phyloP scores from a whole-genome alignment of 2,113 vertebrate genomes.

The Tretioscincus oriximinensis region DNA sequence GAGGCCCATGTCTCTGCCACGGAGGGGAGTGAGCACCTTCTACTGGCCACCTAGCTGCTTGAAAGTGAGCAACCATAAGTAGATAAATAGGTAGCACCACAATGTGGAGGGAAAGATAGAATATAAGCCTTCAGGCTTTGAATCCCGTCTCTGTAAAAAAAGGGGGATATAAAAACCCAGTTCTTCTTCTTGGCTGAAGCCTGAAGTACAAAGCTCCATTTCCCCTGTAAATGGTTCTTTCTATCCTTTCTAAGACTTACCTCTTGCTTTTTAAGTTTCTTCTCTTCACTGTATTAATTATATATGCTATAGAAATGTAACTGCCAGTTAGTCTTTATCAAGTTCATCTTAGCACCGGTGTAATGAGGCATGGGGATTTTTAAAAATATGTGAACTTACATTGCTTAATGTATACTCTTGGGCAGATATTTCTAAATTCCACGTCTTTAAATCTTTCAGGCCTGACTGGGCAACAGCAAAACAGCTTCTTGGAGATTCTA shows the following conservation, averaged over 20 bases:
- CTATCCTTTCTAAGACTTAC: not conserved
- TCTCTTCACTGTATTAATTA: not conserved
- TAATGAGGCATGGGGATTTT: not conserved
- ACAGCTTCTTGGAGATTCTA: constrained; percentile 79
- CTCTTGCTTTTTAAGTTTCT: not conserved
- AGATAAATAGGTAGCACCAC: no score
- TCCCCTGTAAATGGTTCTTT: not conserved
- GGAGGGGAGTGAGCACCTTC: no score
- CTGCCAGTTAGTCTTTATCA: not conserved
- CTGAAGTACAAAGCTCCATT: not conserved
- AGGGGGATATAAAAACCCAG: no score
- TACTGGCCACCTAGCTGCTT: no score
- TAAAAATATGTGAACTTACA: not conserved
- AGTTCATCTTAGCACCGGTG: not conserved
- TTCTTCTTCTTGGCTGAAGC: not conserved
- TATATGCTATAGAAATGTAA: not conserved
- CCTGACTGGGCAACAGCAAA: constrained; percentile 83
- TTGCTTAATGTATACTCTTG: not conserved
- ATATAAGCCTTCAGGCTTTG: no score
- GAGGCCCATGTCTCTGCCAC: no score
- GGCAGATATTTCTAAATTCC: not conserved
- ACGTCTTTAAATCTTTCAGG: constrained; percentile 53
- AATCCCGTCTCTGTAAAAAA: no score
- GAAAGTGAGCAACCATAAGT: no score
- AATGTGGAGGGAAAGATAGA: no score